These are phyloP conservation scores for Lacerta bilineata DNA, from an alignment of 2,797 vertebrate species.

Conservation along the genomic window DNA sequence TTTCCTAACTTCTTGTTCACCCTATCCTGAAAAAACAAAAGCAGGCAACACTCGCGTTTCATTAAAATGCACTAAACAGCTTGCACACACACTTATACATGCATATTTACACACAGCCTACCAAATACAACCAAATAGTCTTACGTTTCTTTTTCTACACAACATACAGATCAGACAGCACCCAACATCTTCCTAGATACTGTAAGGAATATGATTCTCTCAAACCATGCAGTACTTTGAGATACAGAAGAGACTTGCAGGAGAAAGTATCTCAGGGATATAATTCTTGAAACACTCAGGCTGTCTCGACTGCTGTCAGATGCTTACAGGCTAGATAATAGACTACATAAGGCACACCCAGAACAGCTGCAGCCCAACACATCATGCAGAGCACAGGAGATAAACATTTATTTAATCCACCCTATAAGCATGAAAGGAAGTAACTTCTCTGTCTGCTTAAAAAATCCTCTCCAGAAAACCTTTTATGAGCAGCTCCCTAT, in stretches of 20 bases:
- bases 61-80: background rate
- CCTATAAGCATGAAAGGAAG: background rate
- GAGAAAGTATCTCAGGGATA: background rate
- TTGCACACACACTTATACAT: background rate
- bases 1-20: background rate
- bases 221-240: background rate
- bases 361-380: background rate
- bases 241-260: background rate
- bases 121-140: background rate
- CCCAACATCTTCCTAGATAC: background rate
- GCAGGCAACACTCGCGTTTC: background rate
- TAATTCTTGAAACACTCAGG: background rate
- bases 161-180: background rate
- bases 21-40: background rate
- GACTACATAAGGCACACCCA: background rate
- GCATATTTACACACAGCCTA: background rate
- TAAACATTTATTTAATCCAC: background rate
- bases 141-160: background rate
- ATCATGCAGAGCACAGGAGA: background rate
- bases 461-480: background rate
- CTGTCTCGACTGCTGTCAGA: background rate
- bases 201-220: background rate
- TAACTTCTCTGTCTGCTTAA: background rate
- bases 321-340: background rate
- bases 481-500: background rate